Evolutionary conservation across 2,888 invertebrate species (phyloP), one percentile per base, ranked within the genome.

Genomic region (Tachystola acroxantha): DNA sequence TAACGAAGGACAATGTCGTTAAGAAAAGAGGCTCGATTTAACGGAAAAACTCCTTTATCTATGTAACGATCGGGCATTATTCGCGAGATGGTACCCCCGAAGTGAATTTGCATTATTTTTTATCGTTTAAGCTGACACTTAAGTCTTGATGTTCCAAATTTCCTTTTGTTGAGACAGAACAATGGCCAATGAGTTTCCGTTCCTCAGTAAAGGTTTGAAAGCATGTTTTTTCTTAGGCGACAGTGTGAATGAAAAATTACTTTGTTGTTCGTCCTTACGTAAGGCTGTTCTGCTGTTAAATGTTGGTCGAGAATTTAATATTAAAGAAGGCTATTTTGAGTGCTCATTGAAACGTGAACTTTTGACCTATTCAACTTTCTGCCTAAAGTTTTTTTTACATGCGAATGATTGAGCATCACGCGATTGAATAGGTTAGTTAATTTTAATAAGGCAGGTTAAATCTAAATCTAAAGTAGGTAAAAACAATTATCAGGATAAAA

Each of bases 41-140:
- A 77, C 70, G 71, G 69, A 76, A 75, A 77, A 78, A 71, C 69
- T 74, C 65, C 60, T 67, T 77, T 80, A 79, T 80, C 78, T 67
- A 63, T 65, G 64, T 73, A 72, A 78, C 75, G 77, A 81, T 81
- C 75, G 62, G 59, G 53, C 74, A 70, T 77, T 77, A 76, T 64
- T 67, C 64, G 52, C 50, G 58, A 47, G 54, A 63, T 56, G 57
- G 57, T 47, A 46, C 40, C 42, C 16, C 44, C 42, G 34, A 42
- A 33, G 74, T 81, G 80, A 79, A 77, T 79, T 71, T 78, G 76
- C 81, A 79, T 82, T 79, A 79, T 78, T 79, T 81, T 81, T 81
- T 75, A 73, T 70, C 73, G 67, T 64, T 69, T 58, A 60, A 58
- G 48, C 46, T 69, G 75, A 72, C 76, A 77, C 75, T 76, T 37